These are phyloP conservation scores for Epicampocera succincta DNA, from an alignment of 2,888 invertebrate species.

Conservation along the genomic window DNA sequence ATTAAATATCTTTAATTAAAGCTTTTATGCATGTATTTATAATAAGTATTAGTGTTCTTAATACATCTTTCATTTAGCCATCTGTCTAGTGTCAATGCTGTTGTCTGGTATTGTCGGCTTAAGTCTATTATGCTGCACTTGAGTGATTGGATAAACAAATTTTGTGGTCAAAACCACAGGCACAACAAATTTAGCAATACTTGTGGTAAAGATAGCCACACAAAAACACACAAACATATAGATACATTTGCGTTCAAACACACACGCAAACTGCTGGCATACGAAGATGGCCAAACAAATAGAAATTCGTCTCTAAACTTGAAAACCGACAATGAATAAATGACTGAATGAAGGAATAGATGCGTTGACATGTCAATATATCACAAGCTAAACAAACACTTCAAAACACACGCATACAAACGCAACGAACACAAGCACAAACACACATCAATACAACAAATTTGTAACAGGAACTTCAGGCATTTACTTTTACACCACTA, in stretches of 20 bases:
- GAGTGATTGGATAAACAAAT: constrained; percentile 70
- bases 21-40: background rate
- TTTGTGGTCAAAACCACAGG: constrained; percentile 68
- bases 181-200: constrained; percentile 69
- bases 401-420: background rate
- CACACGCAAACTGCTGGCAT: background rate
- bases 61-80: constrained; percentile 49
- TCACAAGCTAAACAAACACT: constrained; percentile 54
- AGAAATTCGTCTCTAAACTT: constrained; percentile 21
- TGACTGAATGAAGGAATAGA: constrained; percentile 53
- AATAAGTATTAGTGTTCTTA: background rate
- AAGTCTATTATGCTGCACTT: constrained; percentile 69
- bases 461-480: background rate
- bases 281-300: constrained; percentile 28
- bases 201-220: constrained; percentile 49
- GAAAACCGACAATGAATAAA: constrained; percentile 40
- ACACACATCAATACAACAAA: background rate
- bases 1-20: background rate
- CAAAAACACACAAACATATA: background rate
- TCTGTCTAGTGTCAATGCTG: constrained; percentile 63
- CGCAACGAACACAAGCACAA: background rate
- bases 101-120: constrained; percentile 64
- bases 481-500: constrained; percentile 21
- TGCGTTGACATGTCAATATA: constrained; percentile 69
- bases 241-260: background rate